Base-by-base conservation (phyloP, 2,113 vertebrate genomes). In the Poeciliopsis retropinna region DNA sequence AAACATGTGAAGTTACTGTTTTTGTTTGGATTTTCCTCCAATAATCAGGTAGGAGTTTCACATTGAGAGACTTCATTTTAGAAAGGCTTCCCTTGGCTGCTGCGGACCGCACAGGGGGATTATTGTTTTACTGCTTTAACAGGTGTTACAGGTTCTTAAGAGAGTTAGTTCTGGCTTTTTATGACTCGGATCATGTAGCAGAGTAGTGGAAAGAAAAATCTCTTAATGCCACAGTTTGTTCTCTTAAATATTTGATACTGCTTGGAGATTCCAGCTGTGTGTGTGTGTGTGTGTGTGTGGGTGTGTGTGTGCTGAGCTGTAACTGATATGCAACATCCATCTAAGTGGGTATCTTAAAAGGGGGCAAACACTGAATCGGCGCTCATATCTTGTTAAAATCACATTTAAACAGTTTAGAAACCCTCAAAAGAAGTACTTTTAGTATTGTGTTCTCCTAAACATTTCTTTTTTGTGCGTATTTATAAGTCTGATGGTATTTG, bases 81-180 rank as follows among this genome's bases (percentile, higher is more conserved):
- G 57, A 80, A 73, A 75, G 64, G n/a, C 31, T 47, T 70, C 75
- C 28, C 14, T 3, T 14, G 31, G 22, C 15, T 22, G 28, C 17
- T 31, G 67, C 3, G 39, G 19, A 14, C 30, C 60, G 57, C n/a
- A 72, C 67, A 74, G 70, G 6, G 54, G 19, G 19, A 13, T 44
- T 73, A 74, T 80, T 84, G 81, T 82, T 28, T 73, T 78, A 66
- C 72, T 78, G 73, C 67, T 51, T 9, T 28, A 69, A 61, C 61
- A 75, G 78, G 73, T 81, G 72, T 54, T 57, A 57, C 25, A 25
- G 19, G 51, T 57, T 25, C 51, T 57, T 57, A 57, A 9, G 51
- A 57, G 51, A 57, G 22, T 57, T 57, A 6, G 51, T n/a, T 57
- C 25, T n/a, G 25, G 51, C 22, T 10, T 57, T 57, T 10, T 57